These are phyloP conservation scores for Diarsia dahlii DNA, from an alignment of 2,888 invertebrate species.

Conservation along the genomic window DNA sequence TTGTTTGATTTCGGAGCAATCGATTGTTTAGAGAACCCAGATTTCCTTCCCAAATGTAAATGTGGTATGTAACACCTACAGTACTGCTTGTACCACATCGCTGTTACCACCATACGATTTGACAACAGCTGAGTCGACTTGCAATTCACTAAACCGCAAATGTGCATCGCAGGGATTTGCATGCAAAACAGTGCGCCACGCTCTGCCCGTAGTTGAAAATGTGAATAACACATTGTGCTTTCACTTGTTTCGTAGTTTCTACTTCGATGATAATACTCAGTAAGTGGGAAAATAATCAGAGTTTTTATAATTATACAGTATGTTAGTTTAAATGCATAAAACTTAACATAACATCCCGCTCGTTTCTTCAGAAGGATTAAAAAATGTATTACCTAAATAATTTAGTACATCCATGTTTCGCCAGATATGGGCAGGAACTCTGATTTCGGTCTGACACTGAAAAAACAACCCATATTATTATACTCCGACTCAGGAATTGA, in stretches of 20 bases:
- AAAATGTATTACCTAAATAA: no score
- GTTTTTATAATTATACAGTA: no score
- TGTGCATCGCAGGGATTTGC: constrained; percentile 38
- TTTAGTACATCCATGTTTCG: no score
- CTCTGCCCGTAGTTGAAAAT: neutral
- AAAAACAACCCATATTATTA: no score
- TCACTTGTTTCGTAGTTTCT: constrained; percentile 18
- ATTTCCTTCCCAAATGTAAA: constrained; percentile 5
- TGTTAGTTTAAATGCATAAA: no score
- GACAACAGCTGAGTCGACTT: constrained; percentile 25
- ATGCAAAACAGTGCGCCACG: constrained; percentile 33
- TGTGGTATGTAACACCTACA: neutral
- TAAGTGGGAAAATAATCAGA: no score
- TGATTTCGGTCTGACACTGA: no score
- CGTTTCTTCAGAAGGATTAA: no score
- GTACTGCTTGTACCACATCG: constrained; percentile 16
- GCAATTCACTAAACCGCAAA: constrained; percentile 41
- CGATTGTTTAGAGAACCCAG: neutral
- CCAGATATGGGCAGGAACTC: no score
- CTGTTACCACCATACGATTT: constrained; percentile 14
- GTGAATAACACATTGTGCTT: neutral
- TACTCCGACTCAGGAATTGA: no score
- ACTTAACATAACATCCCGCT: no score
- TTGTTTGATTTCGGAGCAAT: no score
- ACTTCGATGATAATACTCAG: neutral